Conservation (phyloP, 2,888 invertebrate genomes). For the Drosophila nigricruria region DNA sequence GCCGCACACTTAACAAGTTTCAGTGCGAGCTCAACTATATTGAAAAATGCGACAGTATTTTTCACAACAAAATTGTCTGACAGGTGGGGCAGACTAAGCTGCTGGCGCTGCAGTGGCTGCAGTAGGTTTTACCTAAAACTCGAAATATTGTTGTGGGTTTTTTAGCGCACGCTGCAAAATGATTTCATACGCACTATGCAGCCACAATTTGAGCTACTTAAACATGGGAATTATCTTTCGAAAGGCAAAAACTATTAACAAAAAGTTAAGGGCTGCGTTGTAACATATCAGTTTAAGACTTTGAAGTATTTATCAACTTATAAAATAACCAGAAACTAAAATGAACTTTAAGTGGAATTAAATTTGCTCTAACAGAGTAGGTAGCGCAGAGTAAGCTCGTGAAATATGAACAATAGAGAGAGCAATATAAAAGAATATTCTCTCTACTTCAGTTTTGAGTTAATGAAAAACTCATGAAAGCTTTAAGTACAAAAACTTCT, state of each 20-base stretch:
- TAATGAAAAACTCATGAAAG: no score
- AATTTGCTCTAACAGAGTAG: no score
- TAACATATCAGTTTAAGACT: no score
- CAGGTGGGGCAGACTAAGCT: slow-evolving; percentile 48
- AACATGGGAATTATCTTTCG: background rate
- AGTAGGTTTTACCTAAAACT: slow-evolving; percentile 21
- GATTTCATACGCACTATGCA: slow-evolving; percentile 25
- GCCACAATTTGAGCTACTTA: slow-evolving; percentile 17
- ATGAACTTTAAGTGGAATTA: no score
- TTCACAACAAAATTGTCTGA: slow-evolving; percentile 47
- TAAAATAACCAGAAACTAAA: no score
- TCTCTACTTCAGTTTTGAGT: no score
- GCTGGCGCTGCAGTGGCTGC: slow-evolving; percentile 15
- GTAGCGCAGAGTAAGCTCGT: no score
- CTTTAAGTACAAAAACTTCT: no score
- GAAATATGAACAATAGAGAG: no score
- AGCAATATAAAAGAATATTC: no score
- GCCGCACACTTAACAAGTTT: slow-evolving; percentile 79
- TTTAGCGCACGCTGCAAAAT: slow-evolving; percentile 27
- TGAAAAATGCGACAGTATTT: slow-evolving; percentile 79
- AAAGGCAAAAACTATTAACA: background rate
- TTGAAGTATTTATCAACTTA: no score
- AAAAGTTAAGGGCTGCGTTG: no score
- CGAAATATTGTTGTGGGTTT: slow-evolving; percentile 47
- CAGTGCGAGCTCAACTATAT: slow-evolving; percentile 52